Evolutionary conservation across 2,888 invertebrate genomes (phyloP).

Genomic region (Hoplodrina ambigua): DNA sequence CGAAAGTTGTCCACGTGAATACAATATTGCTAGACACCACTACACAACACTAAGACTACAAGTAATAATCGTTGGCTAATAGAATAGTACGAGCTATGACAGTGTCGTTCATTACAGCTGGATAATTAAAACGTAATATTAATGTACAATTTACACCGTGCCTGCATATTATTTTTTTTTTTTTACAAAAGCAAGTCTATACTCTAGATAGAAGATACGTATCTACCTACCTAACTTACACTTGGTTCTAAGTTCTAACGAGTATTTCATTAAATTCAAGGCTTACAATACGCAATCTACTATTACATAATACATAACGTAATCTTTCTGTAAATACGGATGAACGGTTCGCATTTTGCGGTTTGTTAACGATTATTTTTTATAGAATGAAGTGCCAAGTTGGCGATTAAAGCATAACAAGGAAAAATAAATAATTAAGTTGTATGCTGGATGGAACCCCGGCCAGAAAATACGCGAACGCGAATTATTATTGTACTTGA

Average conservation of each 20-base stretch:
- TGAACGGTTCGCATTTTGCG: slow-evolving; percentile 40
- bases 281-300: background rate
- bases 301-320: slow-evolving; percentile 35
- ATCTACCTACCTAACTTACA: background rate
- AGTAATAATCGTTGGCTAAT: slow-evolving; percentile 37
- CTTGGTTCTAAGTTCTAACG: background rate
- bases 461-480: background rate
- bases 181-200: too few species aligned
- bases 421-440: slow-evolving; percentile 52
- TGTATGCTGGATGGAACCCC: slow-evolving; percentile 9
- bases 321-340: slow-evolving; percentile 35
- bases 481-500: slow-evolving; percentile 43
- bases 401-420: slow-evolving; percentile 45
- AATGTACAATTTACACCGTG: background rate
- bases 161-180: background rate
- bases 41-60: slow-evolving; percentile 43
- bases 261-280: slow-evolving; percentile 3
- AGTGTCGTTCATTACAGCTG: slow-evolving; percentile 31
- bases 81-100: slow-evolving; percentile 19
- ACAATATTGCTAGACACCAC: slow-evolving; percentile 41
- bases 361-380: slow-evolving; percentile 46
- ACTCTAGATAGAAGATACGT: too few species aligned
- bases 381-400: slow-evolving; percentile 36
- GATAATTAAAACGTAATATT: slow-evolving; percentile 26
- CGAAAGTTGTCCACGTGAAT: slow-evolving; percentile 60